Base-by-base conservation (phyloP, 2,113 vertebrate species). In the Baryphthengus martii region DNA sequence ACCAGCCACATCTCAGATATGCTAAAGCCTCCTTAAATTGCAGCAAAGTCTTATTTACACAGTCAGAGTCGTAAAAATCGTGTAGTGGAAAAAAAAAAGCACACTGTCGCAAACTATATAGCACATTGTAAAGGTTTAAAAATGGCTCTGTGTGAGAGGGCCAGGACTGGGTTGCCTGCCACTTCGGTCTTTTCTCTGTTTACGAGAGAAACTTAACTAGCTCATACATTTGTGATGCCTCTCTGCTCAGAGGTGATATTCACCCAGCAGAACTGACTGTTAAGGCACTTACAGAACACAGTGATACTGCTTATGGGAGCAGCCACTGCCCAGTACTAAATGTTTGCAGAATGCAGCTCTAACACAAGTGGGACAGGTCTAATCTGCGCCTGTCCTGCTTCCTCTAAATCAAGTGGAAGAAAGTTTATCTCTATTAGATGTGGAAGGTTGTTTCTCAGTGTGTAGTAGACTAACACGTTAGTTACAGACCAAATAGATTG, bases 341-440 rank as follows among this genome's bases (percentile, higher is more conserved):
- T 73, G 59, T 72, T 67, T 75, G 40, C 52, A 86, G 73, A 79
- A 91, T 25, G 65, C 39, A 52, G 21, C 21, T 59, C 21, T 68
- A 67, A 53, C 56, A 42, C n/a, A 77, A 58, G 35, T 91, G 63
- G 85, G 47, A 92, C 72, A 85, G 79, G 25, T 87, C 35, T 77
- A 53, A 67, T 70, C 72, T 91, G 37, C n/a, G 58, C 21, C 75
- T 75, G 45, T 37, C 29, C 56, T 71, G 28, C 63, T 80, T 94
- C 72, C 56, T 74, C 12, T 75, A 93, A 95, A 93, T 91, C 37
- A 61, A 55, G 82, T 58, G 42, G 47, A 94, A 87, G 77, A 92
- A 79, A 67, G 72, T 95, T 94, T 95, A 85, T 97, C 89, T 97
- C 10, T 7, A 76, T 97, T 95, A 95, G 58, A 86, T 76, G 49